A percentile compares a stretch with the other conserved stretches of the same genome.
phyloP scores from a whole-genome alignment of 1,140 invertebrate species.

The Temnothorax nylanderi region DNA sequence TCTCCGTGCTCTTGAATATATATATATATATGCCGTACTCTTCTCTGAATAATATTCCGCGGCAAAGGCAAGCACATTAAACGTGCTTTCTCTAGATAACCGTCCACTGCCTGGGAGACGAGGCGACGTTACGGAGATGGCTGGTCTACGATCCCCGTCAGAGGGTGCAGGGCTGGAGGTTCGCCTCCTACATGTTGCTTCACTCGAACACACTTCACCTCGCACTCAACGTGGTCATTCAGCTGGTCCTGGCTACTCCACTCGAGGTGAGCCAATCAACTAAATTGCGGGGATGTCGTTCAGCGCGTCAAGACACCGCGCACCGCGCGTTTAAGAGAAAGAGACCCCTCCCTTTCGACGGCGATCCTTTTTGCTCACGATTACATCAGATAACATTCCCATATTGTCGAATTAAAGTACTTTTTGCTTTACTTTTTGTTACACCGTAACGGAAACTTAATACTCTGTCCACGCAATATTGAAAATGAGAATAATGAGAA shows the following conservation, averaged over 20 bases:
- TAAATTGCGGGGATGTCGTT: constrained; percentile 67
- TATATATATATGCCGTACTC: neutral
- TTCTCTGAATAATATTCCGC: constrained; percentile 38
- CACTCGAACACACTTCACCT: constrained; percentile 90
- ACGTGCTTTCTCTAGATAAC: constrained; percentile 82
- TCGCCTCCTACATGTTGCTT: constrained; percentile 93
- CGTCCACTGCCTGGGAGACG: constrained; percentile 84
- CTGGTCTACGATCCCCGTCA: constrained; percentile 91
- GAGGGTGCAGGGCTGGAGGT: constrained; percentile 91
- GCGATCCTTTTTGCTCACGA: neutral
- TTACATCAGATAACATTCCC: constrained; percentile 11
- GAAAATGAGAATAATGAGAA: neutral
- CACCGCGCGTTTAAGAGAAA: constrained; percentile 36
- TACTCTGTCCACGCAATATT: too few relatives aligned
- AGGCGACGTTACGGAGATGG: constrained; percentile 83
- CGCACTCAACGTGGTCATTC: constrained; percentile 88
- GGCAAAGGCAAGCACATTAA: constrained; percentile 41
- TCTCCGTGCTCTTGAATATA: constrained; percentile 9
- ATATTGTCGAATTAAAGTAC: constrained; percentile 9
- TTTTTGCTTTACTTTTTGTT: neutral
- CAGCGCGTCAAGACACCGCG: neutral
- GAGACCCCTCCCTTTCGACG: neutral
- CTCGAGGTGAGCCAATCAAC: constrained; percentile 84
- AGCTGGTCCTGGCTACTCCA: constrained; percentile 90
- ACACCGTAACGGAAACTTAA: neutral